Evolutionary conservation across 2,113 vertebrate genomes (phyloP).

Genomic region (Crotalus tigris): DNA sequence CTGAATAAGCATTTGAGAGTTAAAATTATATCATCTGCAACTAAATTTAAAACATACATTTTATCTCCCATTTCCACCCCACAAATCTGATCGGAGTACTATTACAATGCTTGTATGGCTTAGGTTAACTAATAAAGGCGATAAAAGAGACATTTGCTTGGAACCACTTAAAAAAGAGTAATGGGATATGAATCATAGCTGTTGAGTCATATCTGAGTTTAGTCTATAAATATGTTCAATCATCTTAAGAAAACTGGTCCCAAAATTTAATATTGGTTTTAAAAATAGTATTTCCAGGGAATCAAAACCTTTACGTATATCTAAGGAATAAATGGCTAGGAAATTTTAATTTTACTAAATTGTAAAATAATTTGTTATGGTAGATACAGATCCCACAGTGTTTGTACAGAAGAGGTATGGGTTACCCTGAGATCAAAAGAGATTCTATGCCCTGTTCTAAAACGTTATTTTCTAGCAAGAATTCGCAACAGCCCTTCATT

Average conservation of each 20-base stretch:
- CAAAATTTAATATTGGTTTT: neutral
- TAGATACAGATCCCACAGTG: neutral
- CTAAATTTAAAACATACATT: neutral
- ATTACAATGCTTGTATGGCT: neutral
- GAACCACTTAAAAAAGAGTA: neutral
- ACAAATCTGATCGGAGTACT: neutral
- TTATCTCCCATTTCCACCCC: neutral
- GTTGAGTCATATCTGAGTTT: neutral
- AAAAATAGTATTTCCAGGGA: neutral
- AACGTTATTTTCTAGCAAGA: neutral
- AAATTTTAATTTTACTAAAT: neutral
- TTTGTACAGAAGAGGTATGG: neutral
- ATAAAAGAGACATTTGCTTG: neutral
- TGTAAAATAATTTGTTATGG: neutral
- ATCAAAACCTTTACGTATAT: neutral
- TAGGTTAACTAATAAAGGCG: neutral
- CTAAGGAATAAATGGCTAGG: no score
- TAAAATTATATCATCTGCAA: neutral
- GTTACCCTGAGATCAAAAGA: neutral
- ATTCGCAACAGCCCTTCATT: neutral
- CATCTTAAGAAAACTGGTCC: neutral
- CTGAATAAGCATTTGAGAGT: neutral
- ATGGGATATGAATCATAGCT: neutral
- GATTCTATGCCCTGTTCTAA: neutral
- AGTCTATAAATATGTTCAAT: neutral